Evolutionary conservation across 2,888 invertebrate species (phyloP), one percentile per base, ranked within the genome.

Genomic region (Sinodicranocentrus sp.): DNA sequence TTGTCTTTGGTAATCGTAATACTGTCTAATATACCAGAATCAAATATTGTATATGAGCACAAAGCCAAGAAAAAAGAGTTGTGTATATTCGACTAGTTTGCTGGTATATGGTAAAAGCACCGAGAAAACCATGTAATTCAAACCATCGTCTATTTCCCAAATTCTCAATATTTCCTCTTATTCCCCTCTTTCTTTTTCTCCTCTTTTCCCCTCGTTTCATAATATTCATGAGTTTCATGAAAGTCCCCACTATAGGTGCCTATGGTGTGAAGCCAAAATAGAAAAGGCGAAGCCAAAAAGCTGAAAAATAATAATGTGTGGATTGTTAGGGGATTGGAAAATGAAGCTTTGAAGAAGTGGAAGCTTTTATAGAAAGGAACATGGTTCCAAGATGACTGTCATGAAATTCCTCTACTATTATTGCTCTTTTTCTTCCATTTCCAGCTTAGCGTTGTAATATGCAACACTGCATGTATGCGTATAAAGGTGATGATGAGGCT

Each of bases 41-140:
- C 63, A 61, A 78, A 72, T 72, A 80, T 80, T 70, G 57, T 70
- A 80, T 80, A 61, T 65, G 71, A 63, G 33, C 52, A 54, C 54
- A 72, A 72, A 80, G 72, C 72, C 72, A 71, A 80, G 43, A 57
- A 72, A 33, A 54, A 79, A 65, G 33, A 19, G 26, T 70, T n/a
- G 48, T n/a, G 19, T 71, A 70, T 61, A 43, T 59, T n/a, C n/a
- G 6, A 8, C 63, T 68, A 44, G 44, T 68, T 77, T 43, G 68
- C 57, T 63, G 28, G 63, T 21, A 52, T 39, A 57, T 71, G 59
- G 52, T 63, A 79, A 79, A 71, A 79, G 48, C 43, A 23, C 8
- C 23, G 52, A 26, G 65, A 57, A 61, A 79, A 54, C 43, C 57
- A 80, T 52, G 79, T 80, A 80, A 65, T 80, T 80, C 72, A 80